Evolutionary conservation across 1,140 invertebrate species (phyloP).

Genomic region (Yoshiicerus persimilis): DNA sequence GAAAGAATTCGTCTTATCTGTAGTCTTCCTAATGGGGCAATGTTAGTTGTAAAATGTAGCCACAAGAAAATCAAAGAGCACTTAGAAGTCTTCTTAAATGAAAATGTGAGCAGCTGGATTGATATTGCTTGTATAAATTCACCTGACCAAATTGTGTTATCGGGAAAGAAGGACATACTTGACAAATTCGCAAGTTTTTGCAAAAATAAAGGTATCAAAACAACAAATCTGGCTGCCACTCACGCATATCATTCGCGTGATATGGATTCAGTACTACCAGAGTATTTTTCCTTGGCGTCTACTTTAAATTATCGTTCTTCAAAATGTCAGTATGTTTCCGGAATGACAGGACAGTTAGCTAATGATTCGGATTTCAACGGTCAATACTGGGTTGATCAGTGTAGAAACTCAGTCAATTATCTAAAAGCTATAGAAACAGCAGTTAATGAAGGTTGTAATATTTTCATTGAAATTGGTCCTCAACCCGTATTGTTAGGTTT

Average conservation of each 20-base stretch:
- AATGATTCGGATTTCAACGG: not conserved
- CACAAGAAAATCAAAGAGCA: too few relatives aligned
- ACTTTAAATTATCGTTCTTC: not conserved
- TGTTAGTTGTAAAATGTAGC: too few relatives aligned
- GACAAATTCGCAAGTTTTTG: not conserved
- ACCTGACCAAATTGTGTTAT: too few relatives aligned
- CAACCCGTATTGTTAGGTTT: not conserved
- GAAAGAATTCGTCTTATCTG: too few relatives aligned
- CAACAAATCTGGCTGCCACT: not conserved
- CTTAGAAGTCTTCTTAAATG: too few relatives aligned
- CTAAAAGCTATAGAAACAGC: not conserved
- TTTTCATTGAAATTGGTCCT: too few relatives aligned
- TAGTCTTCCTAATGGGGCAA: too few relatives aligned
- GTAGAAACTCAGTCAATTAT: not conserved
- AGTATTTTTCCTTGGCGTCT: not conserved
- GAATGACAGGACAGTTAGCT: not conserved
- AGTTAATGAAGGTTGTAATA: not conserved
- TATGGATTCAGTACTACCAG: slow-evolving; percentile 8
- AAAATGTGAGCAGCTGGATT: too few relatives aligned
- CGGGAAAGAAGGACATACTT: too few relatives aligned
- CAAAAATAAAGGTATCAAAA: not conserved
- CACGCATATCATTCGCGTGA: slow-evolving; percentile 30
- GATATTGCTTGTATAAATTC: too few relatives aligned
- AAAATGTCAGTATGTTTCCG: not conserved
- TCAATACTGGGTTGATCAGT: slow-evolving; percentile 11